Percentiles rank a stretch among this genome's conserved stretches.
These are phyloP conservation scores for Macroramphosus scolopax DNA, from an alignment of 2,797 vertebrate genomes.

Conservation along the genomic window DNA sequence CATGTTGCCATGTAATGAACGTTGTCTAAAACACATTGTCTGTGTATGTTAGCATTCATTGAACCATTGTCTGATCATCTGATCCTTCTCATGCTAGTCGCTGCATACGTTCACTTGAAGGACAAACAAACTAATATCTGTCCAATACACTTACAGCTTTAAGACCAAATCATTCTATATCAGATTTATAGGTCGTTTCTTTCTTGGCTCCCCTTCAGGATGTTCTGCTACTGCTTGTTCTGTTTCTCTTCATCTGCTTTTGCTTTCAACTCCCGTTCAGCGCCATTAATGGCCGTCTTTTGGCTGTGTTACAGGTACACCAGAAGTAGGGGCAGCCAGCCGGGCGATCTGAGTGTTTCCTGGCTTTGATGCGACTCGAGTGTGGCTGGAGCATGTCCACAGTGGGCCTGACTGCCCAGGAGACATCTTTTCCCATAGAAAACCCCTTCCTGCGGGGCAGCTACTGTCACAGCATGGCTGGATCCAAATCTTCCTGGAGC, in stretches of 20 bases:
- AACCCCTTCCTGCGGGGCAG: constrained; percentile 83
- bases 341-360: constrained; percentile 73
- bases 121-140: constrained; percentile 1
- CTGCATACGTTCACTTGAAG: background rate
- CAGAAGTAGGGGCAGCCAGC: constrained; percentile 63
- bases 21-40: too few relatives aligned
- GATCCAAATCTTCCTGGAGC: constrained; percentile 85
- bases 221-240: constrained; percentile 34
- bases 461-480: constrained; percentile 85
- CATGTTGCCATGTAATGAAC: too few relatives aligned
- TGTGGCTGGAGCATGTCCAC: constrained; percentile 87
- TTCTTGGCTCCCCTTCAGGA: constrained; percentile 36
- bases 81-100: too few relatives aligned
- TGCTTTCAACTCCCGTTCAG: constrained; percentile 22
- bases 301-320: constrained; percentile 75
- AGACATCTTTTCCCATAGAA: constrained; percentile 87
- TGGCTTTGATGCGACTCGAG: constrained; percentile 77
- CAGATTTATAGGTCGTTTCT: background rate
- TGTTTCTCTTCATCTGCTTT: constrained; percentile 32
- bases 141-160: too few relatives aligned
- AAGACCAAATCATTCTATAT: too few relatives aligned
- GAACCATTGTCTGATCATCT: background rate
- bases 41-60: too few relatives aligned
- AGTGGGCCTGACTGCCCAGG: constrained; percentile 91
- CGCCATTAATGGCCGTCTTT: constrained; percentile 36